Evolutionary conservation across 2,888 invertebrate species (phyloP).

Genomic region (Physocephala rufipes): DNA sequence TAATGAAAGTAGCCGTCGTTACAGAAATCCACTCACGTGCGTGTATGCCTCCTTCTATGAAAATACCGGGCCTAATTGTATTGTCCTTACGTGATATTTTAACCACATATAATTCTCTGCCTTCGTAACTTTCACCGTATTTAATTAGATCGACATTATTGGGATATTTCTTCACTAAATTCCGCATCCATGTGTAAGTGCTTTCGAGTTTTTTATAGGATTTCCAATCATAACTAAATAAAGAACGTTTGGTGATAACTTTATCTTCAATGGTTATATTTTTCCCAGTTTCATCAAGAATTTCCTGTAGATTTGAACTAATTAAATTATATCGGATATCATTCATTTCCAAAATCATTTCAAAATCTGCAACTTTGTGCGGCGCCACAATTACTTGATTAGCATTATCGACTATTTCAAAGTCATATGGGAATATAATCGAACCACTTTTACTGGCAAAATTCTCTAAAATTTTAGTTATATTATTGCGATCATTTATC

Average conservation of each 20-base stretch:
- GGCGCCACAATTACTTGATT: constrained; percentile 67
- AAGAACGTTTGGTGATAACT: background rate
- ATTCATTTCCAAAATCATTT: constrained; percentile 50
- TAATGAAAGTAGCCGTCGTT: no score
- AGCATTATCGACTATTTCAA: constrained; percentile 63
- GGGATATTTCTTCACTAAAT: background rate
- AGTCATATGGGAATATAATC: constrained; percentile 67
- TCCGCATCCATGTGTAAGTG: background rate
- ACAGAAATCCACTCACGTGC: no score
- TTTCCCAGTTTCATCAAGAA: background rate
- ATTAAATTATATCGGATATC: constrained; percentile 66
- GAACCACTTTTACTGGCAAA: no score
- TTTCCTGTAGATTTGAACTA: constrained; percentile 63
- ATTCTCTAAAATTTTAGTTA: no score
- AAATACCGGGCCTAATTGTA: no score
- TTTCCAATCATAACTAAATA: constrained; percentile 2
- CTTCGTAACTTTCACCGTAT: background rate
- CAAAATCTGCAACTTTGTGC: constrained; percentile 57
- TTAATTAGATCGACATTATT: background rate
- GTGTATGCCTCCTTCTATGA: no score
- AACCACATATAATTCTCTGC: background rate
- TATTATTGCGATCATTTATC: no score
- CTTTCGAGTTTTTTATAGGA: background rate
- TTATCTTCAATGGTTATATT: background rate
- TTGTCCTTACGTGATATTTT: no score